Evolutionary conservation across 2,113 vertebrate genomes (phyloP).

Genomic region (Chaenogobius annularis): DNA sequence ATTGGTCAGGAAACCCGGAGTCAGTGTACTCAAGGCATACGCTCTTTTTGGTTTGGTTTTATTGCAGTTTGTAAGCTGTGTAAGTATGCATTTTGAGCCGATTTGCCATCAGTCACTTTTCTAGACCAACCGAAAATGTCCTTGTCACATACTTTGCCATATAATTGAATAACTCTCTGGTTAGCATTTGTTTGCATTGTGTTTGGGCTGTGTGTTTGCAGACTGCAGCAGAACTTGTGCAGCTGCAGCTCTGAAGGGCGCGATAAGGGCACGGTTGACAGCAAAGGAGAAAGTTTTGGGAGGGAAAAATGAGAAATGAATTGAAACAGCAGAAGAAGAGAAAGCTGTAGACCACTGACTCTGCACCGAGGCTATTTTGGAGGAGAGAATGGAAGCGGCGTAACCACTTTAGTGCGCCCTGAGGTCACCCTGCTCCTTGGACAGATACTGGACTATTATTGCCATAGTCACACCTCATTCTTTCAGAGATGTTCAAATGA

Average conservation of each 20-base stretch:
- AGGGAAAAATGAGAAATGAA: constrained; percentile 15
- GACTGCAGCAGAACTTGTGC: constrained; percentile 50
- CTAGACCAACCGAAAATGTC: neutral
- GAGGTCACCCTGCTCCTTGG: constrained; percentile 33
- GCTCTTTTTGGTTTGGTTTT: neutral
- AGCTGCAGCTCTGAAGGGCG: constrained; percentile 48
- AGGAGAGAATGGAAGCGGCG: constrained; percentile 9
- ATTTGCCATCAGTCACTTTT: neutral
- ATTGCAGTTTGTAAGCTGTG: neutral
- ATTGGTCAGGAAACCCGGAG: too few relatives aligned
- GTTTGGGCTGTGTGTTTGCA: constrained; percentile 14
- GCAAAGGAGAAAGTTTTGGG: constrained; percentile 3
- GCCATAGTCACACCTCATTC: neutral
- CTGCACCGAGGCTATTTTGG: constrained; percentile 31
- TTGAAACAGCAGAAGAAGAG: constrained; percentile 30
- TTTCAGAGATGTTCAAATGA: neutral
- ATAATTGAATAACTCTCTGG: neutral
- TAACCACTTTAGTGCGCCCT: constrained; percentile 30
- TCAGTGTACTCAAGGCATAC: too few relatives aligned
- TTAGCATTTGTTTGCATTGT: constrained; percentile 3
- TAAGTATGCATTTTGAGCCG: neutral
- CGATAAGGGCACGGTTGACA: constrained; percentile 45
- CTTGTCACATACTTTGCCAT: neutral
- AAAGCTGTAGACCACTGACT: constrained; percentile 34
- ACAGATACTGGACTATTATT: constrained; percentile 24